Base-by-base conservation (phyloP, 2,797 vertebrate species). In the Kryptolebias ocellatus region DNA sequence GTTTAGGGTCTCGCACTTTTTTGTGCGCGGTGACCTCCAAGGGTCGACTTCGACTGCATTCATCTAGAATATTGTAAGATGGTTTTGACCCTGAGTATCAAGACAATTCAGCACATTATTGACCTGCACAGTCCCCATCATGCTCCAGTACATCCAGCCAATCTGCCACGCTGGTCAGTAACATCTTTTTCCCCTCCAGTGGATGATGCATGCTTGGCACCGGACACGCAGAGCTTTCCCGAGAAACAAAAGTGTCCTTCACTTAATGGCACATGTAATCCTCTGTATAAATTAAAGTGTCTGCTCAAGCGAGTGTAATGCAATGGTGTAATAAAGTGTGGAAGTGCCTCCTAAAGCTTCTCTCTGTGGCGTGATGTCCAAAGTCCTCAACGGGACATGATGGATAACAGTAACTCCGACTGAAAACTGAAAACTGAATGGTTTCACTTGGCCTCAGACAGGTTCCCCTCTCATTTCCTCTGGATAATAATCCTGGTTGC, bases 321-420 rank as follows among this genome's bases (percentile, higher is more conserved):
- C 68, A 75, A 84, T 76, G 81, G 86, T 83, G 64, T 78, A 73
- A 81, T 64, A 50, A 67, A 68, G 74, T 81, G 83, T 79, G 76
- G 83, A 80, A 72, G 72, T 75, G 83, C 65, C 67, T 86, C 76
- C 78, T 83, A 58, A n/a, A 60, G 74, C 75, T 75, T 53, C 67
- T 60, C 20, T 24, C 20, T 24, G 20, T 24, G 20, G 20, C 20
- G 58, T 63, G 46, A 49, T 64, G 57, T 75, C 53, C 55, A 63
- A 76, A 74, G 71, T 77, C 64, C 85, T 77, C 72, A 83, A 58
- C 47, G 31, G 49, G 53, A 61, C 24, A 45, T 71, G 66, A 31
- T 17, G 53, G 53, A 63, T 78, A 39, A 63, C 16, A 9, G 17
- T 44, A 24, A 57, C 79, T 28, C 15, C 61, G 31, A 31, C 54